Evolutionary conservation across 2,797 vertebrate species (phyloP).

Genomic region (Gymnoscopelus braueri): DNA sequence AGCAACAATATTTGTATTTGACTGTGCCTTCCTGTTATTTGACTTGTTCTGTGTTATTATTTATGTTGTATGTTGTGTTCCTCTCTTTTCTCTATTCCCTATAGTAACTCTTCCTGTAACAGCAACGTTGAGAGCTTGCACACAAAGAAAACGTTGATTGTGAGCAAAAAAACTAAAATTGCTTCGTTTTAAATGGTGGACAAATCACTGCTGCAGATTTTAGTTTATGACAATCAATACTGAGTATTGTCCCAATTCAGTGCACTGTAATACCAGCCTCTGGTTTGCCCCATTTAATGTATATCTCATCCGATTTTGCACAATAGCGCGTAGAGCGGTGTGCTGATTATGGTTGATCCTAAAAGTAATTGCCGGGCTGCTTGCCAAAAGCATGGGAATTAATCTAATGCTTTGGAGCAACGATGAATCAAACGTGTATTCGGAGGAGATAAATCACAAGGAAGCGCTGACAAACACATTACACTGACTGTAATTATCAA

Average conservation of each 20-base stretch:
- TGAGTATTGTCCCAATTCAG: constrained; percentile 40
- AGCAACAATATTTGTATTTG: too few species aligned
- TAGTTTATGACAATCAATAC: constrained; percentile 36
- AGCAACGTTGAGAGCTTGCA: too few species aligned
- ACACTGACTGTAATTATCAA: constrained; percentile 67
- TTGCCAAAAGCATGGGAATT: constrained; percentile 71
- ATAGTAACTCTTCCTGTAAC: too few species aligned
- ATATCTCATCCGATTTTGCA: constrained; percentile 60
- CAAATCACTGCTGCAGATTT: constrained; percentile 1
- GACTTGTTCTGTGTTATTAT: too few species aligned
- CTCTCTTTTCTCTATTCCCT: too few species aligned
- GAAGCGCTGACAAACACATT: constrained; percentile 62
- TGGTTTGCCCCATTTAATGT: constrained; percentile 55
- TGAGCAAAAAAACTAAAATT: too few species aligned
- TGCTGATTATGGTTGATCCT: constrained; percentile 70
- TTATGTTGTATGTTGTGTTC: too few species aligned
- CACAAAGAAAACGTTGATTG: too few species aligned
- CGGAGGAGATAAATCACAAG: constrained; percentile 62
- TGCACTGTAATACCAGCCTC: not conserved
- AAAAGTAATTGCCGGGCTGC: constrained; percentile 73
- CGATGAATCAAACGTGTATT: constrained; percentile 63
- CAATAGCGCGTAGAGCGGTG: constrained; percentile 56
- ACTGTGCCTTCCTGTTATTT: too few species aligned
- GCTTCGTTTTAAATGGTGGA: not conserved
- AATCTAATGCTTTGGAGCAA: constrained; percentile 67